phyloP scores from a whole-genome alignment of 2,113 vertebrate genomes.

The Nyctibius bracteatus region DNA sequence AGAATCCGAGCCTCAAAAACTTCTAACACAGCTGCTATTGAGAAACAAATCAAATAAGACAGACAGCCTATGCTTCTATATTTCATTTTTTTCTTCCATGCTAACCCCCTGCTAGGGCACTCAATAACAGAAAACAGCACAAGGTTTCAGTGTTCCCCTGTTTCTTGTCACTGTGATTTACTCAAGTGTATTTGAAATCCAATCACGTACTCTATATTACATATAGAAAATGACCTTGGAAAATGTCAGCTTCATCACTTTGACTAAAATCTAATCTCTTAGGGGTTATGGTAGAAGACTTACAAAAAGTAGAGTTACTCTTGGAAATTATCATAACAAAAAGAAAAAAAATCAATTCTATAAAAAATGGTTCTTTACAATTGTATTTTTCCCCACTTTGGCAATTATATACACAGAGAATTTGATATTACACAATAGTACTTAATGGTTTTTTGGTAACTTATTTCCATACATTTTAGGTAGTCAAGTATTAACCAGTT shows the following conservation, averaged over 20 bases:
- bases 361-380: constrained; percentile 26
- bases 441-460: constrained; percentile 52
- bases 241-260: constrained; percentile 68
- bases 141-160: constrained; percentile 60
- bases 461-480: constrained; percentile 56
- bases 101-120: constrained; percentile 67
- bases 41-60: constrained; percentile 68
- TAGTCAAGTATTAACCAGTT: constrained; percentile 48
- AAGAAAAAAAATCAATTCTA: constrained; percentile 39
- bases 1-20: constrained; percentile 39
- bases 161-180: constrained; percentile 63
- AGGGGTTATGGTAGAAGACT: constrained; percentile 46
- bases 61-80: constrained; percentile 30
- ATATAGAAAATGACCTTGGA: constrained; percentile 71
- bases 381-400: constrained; percentile 26
- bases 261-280: constrained; percentile 67
- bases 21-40: constrained; percentile 68
- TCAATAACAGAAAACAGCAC: constrained; percentile 67
- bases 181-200: constrained; percentile 56
- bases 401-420: constrained; percentile 60
- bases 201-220: constrained; percentile 58
- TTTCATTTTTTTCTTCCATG: constrained; percentile 43
- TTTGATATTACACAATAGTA: constrained; percentile 52
- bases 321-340: constrained; percentile 62
- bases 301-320: constrained; percentile 41